Evolutionary conservation across 2,113 vertebrate genomes (phyloP), one percentile per base, ranked within the genome.

Genomic region (Panurus biarmicus): DNA sequence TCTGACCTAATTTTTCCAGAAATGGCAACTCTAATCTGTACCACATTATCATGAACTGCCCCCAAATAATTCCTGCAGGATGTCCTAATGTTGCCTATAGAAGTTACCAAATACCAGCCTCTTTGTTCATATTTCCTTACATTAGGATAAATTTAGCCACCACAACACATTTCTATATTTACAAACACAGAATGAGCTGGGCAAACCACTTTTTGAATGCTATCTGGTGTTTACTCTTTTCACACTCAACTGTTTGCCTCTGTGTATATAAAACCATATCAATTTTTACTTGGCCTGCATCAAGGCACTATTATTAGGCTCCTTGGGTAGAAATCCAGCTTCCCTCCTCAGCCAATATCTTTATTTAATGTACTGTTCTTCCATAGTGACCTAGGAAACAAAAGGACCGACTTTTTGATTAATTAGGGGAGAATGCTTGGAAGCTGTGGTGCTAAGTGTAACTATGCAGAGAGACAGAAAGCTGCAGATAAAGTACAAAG

Each of bases 1-100:
- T 94, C 87, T 94, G 93, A 95, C 45, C 85, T 95, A 88, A 76
- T 96, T 95, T 94, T 95, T 96, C 92, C 88, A 96, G 71, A 95
- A 94, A 97, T 70, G 93, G 92, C 62, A 87, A 74, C 82, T 73
- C 84, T 94, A 96, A 96, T 95, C 84, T 93, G 62, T 72, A 85
- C 50, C 66, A 56, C 7, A 24, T 90, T 96, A 90, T 95, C 85
- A 28, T 72, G 66, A 93, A 42, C 89, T 74, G 57, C 66, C 80
- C 67, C 44, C 48, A 92, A 93, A 92, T 89, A 89, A 87, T 93
- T 90, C 70, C 33, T 9, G 8, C 94, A 91, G 92, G 79, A 89
- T 93, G 82, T 93, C 82, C 88, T 93, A 89, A 90, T 29, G 56
- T 72, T 93, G 61, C 85, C 35, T 92, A 94, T 94, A 92, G 85